Conservation (phyloP, 2,113 vertebrate species). For the Aythya baeri region DNA sequence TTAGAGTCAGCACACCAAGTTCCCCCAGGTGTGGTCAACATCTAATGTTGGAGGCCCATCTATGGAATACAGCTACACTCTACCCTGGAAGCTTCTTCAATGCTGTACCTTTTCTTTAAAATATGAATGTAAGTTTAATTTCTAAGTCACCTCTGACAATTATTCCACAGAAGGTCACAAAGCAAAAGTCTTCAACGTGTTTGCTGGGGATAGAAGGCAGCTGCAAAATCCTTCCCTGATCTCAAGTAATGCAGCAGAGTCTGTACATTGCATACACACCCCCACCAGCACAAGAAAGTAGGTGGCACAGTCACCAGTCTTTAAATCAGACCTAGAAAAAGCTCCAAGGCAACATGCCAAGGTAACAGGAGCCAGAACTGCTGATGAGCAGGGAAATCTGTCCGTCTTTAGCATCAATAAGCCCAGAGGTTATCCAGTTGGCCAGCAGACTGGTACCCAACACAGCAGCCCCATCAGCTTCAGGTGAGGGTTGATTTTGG, state of each 20-base stretch:
- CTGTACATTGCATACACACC: background rate
- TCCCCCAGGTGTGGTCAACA: too few species aligned
- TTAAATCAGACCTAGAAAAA: background rate
- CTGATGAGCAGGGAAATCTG: background rate
- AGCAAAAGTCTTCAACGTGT: background rate
- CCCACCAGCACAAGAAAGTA: background rate
- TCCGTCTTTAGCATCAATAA: background rate
- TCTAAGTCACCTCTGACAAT: too few species aligned
- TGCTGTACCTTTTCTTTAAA: too few species aligned
- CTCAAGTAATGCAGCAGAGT: rapidly evolving
- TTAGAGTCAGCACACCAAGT: too few species aligned
- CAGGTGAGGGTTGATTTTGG: rapidly evolving
- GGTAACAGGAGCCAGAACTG: background rate
- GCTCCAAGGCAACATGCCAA: background rate
- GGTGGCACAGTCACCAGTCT: background rate
- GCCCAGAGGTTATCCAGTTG: background rate
- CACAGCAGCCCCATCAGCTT: background rate
- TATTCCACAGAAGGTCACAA: background rate
- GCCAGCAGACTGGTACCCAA: background rate
- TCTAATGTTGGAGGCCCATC: too few species aligned
- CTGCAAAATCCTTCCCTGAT: background rate
- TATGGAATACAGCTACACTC: too few species aligned
- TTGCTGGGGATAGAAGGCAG: background rate
- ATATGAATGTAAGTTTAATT: too few species aligned
- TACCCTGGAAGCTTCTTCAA: too few species aligned